Evolutionary conservation across 2,113 vertebrate species (phyloP), one percentile per base, ranked within the genome.

Genomic region (Pionites leucogaster): DNA sequence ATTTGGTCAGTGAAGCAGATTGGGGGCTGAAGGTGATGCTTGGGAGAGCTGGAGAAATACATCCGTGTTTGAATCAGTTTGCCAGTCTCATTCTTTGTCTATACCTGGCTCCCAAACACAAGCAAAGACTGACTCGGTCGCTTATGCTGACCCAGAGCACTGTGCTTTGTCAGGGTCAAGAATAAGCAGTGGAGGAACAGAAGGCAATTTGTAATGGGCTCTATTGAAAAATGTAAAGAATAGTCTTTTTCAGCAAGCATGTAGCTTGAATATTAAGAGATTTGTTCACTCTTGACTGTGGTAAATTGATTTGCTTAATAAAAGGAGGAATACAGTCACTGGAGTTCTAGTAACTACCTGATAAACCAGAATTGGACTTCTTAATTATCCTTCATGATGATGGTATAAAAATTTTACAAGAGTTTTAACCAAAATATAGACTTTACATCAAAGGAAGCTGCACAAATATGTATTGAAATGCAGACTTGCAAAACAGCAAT

Each of bases 251-350:
- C 19, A 39, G 20, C 27, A 78, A 65, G 19, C 50, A 17, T 5
- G 17, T 92, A 57, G 46, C 29, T 95, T 68, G n/a, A 55, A 9
- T 64, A 20, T 90, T 90, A 29, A 19, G 50, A 71, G 33, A 20
- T 52, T 22, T 69, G 3, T 80, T 83, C 24, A 8, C 9, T 93
- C 33, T 68, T 88, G 23, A 52, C 42, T 81, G 18, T 57, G 28
- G 69, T 82, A 79, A 90, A 60, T 68, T 50, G 63, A 64, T 95
- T 88, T 79, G 65, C 65, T 82, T 82, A 70, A 90, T 90, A 82
- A 79, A 72, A 87, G 55, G 37, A 62, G 37, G 81, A 87, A 20
- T 67, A 90, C 25, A 14, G 69, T 70, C 39, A 28, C 49, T 59
- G 31, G 17, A 62, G 13, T 64, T 95, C 27, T 85, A 1, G 37